Evolutionary conservation across 2,113 vertebrate species (phyloP).

Genomic region (Macquaria australasica): DNA sequence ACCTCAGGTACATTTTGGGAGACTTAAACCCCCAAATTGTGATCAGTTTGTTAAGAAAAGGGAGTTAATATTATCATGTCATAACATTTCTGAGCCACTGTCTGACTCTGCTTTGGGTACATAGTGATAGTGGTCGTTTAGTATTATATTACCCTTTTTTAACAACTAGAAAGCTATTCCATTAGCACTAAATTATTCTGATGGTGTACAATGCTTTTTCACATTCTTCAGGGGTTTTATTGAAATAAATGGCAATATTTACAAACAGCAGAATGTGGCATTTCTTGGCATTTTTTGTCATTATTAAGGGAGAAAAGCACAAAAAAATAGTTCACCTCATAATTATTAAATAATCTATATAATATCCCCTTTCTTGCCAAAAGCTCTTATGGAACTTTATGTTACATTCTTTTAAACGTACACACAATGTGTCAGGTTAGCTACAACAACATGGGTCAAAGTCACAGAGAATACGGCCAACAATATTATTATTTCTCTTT

Average conservation of each 20-base stretch:
- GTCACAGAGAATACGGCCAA: background rate
- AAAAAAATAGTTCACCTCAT: background rate
- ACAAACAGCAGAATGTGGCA: background rate
- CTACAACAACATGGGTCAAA: background rate
- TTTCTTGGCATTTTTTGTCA: background rate
- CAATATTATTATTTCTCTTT: background rate
- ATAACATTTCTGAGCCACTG: background rate
- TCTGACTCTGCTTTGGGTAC: background rate
- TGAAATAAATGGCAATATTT: background rate
- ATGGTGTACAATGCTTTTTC: background rate
- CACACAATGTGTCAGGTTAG: background rate
- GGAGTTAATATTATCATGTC: background rate
- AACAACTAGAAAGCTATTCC: background rate
- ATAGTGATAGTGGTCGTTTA: background rate
- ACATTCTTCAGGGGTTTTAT: background rate
- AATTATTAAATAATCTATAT: background rate
- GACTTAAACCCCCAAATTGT: background rate
- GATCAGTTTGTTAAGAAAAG: background rate
- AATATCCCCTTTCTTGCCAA: background rate
- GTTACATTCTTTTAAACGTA: background rate
- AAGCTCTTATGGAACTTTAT: background rate
- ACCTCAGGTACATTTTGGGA: background rate
- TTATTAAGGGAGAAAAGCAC: background rate
- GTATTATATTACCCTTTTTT: background rate
- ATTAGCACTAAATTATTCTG: background rate